phyloP scores from a whole-genome alignment of 2,113 vertebrate genomes.

The Callipepla californica region DNA sequence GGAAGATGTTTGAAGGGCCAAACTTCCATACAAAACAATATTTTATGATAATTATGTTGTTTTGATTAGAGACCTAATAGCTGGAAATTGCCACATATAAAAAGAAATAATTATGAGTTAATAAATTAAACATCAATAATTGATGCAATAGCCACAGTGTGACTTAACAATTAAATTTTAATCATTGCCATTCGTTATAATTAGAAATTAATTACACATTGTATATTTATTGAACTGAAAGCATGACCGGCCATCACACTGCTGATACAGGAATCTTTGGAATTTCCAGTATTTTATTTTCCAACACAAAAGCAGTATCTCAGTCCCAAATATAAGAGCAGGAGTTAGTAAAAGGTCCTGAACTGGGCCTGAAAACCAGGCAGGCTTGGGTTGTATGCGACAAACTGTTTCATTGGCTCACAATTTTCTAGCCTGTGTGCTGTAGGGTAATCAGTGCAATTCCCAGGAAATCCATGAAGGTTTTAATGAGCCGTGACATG shows the following conservation, averaged over 20 bases:
- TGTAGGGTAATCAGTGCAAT: conserved; percentile 64
- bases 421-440: conserved; percentile 49
- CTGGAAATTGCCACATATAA: not conserved
- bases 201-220: not conserved
- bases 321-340: not conserved
- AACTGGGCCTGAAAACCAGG: not conserved
- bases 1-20: not conserved
- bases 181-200: not conserved
- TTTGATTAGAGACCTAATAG: conserved; percentile 16
- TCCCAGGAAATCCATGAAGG: conserved; percentile 41
- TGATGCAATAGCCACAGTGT: not conserved
- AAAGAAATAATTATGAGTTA: not conserved
- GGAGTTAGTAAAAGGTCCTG: conserved; percentile 9
- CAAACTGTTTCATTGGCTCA: conserved; percentile 26
- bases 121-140: not conserved
- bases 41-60: not conserved
- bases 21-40: not conserved
- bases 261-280: not conserved
- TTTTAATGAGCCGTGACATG: conserved; percentile 63
- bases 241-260: not conserved
- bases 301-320: not conserved
- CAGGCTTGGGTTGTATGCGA: not conserved
- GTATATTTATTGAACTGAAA: not conserved
- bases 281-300: not conserved
- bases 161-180: not conserved